Evolutionary conservation across 2,797 vertebrate genomes (phyloP).

Genomic region (Labeo calbasu): DNA sequence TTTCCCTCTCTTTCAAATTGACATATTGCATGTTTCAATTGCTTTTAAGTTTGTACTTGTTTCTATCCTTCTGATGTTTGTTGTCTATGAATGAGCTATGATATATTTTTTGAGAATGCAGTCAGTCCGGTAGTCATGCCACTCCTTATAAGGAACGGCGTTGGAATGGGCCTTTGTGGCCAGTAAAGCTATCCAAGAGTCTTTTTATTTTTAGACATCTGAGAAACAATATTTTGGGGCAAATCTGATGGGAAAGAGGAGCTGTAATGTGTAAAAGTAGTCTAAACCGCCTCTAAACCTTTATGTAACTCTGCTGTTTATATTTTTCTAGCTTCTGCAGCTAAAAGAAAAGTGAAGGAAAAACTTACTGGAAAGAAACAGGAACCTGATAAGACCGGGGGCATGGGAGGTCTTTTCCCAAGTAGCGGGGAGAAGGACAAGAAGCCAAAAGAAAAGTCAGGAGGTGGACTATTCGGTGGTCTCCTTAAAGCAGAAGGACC

Average conservation of each 20-base stretch:
- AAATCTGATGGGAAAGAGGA: neutral
- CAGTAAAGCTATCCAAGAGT: neutral
- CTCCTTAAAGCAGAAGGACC: slow-evolving; percentile 18
- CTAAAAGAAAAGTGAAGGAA: slow-evolving; percentile 61
- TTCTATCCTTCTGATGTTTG: neutral
- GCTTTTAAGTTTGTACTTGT: neutral
- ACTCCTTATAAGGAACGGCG: neutral
- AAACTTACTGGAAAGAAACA: slow-evolving; percentile 21
- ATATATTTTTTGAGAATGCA: slow-evolving; percentile 16
- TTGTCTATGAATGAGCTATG: neutral
- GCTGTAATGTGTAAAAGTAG: neutral
- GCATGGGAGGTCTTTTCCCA: slow-evolving; percentile 55
- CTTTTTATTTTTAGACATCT: neutral
- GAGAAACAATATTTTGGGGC: neutral
- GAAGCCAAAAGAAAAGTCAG: slow-evolving; percentile 32
- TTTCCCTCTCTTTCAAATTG: neutral
- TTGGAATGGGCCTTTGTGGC: neutral
- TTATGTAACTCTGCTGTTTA: neutral
- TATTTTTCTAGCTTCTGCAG: slow-evolving; percentile 44
- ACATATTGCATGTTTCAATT: neutral
- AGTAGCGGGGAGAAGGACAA: slow-evolving; percentile 13
- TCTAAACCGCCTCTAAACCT: neutral
- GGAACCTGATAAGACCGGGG: slow-evolving; percentile 37
- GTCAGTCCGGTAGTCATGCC: slow-evolving; percentile 10
- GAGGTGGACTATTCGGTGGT: slow-evolving; percentile 48